Conservation (phyloP, 2,113 vertebrate genomes). For the Brienomyrus longianalis region DNA sequence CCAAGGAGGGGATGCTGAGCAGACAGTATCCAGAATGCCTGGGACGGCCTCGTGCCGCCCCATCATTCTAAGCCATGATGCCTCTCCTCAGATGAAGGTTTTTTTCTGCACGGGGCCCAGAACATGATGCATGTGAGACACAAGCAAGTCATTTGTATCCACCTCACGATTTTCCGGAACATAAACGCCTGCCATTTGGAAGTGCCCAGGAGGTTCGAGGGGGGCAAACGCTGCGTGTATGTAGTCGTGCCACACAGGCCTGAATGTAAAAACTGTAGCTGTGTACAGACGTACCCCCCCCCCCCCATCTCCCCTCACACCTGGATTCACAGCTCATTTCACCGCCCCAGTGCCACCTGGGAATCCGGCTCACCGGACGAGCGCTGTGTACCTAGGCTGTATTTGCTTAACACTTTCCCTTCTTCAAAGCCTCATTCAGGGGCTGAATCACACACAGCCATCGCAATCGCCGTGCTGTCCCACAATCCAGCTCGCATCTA, state of each 20-base stretch:
- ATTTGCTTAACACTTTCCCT: not conserved
- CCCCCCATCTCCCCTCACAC: not conserved
- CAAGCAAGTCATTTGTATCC: not conserved
- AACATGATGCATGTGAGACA: not conserved
- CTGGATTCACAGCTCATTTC: not conserved
- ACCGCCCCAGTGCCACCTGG: not conserved
- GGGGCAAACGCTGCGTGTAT: not conserved
- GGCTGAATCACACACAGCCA: not conserved
- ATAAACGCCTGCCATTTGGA: not conserved
- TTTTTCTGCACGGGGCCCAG: not conserved
- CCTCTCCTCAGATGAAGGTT: not conserved
- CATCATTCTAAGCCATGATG: not conserved
- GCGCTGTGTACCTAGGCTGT: not conserved
- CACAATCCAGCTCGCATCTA: not conserved
- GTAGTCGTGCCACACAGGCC: not conserved
- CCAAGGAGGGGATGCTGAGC: not conserved
- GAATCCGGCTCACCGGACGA: not conserved
- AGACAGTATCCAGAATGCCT: not conserved
- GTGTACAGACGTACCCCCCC: not conserved
- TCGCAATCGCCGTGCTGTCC: not conserved
- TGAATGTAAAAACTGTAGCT: not conserved
- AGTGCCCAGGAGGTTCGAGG: not conserved
- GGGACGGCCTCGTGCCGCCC: not conserved
- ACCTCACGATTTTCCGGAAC: not conserved
- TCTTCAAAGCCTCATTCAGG: not conserved